Percentiles rank a stretch among this genome's conserved stretches.
Evolutionary conservation across 2,888 invertebrate species (phyloP).

Genomic region (Ethmia dodecea): DNA sequence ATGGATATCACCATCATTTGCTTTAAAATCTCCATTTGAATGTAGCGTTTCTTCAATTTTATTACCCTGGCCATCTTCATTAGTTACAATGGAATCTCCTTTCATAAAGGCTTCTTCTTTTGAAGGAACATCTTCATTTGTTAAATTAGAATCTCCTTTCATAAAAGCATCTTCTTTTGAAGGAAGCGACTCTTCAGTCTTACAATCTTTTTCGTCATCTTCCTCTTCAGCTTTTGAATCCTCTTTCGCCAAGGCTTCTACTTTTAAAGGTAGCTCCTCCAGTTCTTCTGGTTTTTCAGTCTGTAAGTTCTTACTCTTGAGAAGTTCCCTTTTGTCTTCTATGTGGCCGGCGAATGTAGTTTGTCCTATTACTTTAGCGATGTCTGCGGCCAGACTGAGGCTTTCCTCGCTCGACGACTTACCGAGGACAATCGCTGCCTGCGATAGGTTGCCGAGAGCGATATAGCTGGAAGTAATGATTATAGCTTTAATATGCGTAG

Average conservation of each 20-base stretch:
- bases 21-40: too few relatives aligned
- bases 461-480: slow-evolving; percentile 75
- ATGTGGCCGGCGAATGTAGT: slow-evolving; percentile 49
- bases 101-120: too few relatives aligned
- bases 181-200: background rate
- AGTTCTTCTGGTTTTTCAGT: slow-evolving; percentile 13
- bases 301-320: slow-evolving; percentile 18
- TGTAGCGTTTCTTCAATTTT: too few relatives aligned
- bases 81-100: too few relatives aligned
- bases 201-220: background rate
- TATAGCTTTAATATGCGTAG: too few relatives aligned
- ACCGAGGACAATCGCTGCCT: slow-evolving; percentile 79
- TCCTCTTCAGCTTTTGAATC: background rate
- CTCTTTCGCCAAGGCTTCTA: slow-evolving; percentile 18
- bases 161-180: too few relatives aligned
- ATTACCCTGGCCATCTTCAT: too few relatives aligned
- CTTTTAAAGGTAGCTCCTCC: slow-evolving; percentile 24
- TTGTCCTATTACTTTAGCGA: slow-evolving; percentile 74
- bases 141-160: too few relatives aligned
- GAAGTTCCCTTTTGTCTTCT: slow-evolving; percentile 29
- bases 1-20: too few relatives aligned
- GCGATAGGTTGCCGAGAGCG: slow-evolving; percentile 74
- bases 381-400: slow-evolving; percentile 76
- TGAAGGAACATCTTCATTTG: too few relatives aligned
- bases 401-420: slow-evolving; percentile 69